Percentiles rank a stretch among this genome's conserved stretches.
Conservation (phyloP, 1,140 invertebrate species). For the Nymphalis io region DNA sequence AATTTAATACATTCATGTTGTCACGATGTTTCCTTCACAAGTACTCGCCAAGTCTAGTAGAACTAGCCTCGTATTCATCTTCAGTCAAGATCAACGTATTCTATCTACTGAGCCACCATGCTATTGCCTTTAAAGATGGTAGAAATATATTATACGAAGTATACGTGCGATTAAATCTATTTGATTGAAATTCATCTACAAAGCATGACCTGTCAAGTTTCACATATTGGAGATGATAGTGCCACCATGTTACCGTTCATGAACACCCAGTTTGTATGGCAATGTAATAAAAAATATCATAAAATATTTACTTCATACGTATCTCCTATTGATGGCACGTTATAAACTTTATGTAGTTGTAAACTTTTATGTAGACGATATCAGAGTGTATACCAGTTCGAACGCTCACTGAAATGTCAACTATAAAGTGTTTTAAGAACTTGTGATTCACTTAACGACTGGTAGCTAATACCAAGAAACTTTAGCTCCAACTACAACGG, state of each 20-base stretch:
- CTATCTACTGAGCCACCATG: too few relatives aligned
- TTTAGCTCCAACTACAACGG: conserved; percentile 10
- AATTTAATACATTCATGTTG: too few relatives aligned
- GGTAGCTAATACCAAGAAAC: conserved; percentile 18
- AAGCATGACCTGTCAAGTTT: not conserved
- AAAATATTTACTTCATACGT: conserved; percentile 55
- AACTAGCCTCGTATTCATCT: too few relatives aligned
- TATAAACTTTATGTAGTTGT: conserved; percentile 67
- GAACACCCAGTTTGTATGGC: conserved; percentile 15
- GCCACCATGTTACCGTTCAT: conserved; percentile 12
- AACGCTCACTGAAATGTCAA: conserved; percentile 37
- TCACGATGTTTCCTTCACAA: too few relatives aligned
- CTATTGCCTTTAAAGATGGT: too few relatives aligned
- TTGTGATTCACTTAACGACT: conserved; percentile 39
- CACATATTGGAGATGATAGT: not conserved
- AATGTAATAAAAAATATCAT: conserved; percentile 39
- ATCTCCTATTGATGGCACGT: conserved; percentile 57
- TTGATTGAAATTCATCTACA: too few relatives aligned
- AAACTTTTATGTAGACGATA: conserved; percentile 61
- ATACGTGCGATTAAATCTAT: too few relatives aligned
- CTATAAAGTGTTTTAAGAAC: conserved; percentile 47
- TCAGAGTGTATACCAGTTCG: conserved; percentile 38
- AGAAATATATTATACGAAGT: too few relatives aligned
- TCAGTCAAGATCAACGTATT: too few relatives aligned
- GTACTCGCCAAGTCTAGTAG: too few relatives aligned